These are phyloP conservation scores for Nomada ruficornis DNA, from an alignment of 2,888 invertebrate genomes.

Conservation along the genomic window DNA sequence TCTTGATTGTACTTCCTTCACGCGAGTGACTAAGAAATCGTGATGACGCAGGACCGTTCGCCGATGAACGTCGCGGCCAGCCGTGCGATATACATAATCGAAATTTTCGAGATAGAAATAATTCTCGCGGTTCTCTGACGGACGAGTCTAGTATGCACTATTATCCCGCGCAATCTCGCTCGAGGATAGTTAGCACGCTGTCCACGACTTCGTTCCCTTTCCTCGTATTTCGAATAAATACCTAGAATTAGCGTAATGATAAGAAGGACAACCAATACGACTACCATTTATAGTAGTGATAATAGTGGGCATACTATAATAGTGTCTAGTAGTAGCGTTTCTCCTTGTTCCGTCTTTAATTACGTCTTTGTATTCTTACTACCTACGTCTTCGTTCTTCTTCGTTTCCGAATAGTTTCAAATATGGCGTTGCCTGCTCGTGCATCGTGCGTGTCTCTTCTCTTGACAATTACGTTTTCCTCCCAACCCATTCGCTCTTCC, in stretches of 20 bases:
- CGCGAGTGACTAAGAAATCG: constrained; percentile 12
- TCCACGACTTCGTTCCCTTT: constrained; percentile 54
- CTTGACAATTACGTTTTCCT: constrained; percentile 49
- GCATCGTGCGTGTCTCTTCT: constrained; percentile 71
- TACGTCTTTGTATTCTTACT: constrained; percentile 61
- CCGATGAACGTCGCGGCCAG: constrained; percentile 22
- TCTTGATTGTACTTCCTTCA: neutral
- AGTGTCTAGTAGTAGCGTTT: constrained; percentile 80
- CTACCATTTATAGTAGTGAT: constrained; percentile 80
- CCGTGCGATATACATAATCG: constrained; percentile 19
- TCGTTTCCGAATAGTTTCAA: constrained; percentile 75
- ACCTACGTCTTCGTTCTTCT: constrained; percentile 51
- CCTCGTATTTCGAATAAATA: constrained; percentile 79
- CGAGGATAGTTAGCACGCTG: constrained; percentile 77
- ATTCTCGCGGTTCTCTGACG: neutral
- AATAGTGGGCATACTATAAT: constrained; percentile 81
- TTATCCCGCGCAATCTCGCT: constrained; percentile 40
- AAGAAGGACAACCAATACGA: constrained; percentile 80
- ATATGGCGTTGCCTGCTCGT: constrained; percentile 80
- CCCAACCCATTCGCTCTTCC: constrained; percentile 7
- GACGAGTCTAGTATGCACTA: neutral
- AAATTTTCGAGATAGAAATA: constrained; percentile 22
- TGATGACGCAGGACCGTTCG: constrained; percentile 63
- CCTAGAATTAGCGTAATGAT: constrained; percentile 77
- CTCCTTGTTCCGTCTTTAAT: constrained; percentile 60